Base-by-base conservation (phyloP, 2,113 vertebrate species). In the Phaetusa simplex region DNA sequence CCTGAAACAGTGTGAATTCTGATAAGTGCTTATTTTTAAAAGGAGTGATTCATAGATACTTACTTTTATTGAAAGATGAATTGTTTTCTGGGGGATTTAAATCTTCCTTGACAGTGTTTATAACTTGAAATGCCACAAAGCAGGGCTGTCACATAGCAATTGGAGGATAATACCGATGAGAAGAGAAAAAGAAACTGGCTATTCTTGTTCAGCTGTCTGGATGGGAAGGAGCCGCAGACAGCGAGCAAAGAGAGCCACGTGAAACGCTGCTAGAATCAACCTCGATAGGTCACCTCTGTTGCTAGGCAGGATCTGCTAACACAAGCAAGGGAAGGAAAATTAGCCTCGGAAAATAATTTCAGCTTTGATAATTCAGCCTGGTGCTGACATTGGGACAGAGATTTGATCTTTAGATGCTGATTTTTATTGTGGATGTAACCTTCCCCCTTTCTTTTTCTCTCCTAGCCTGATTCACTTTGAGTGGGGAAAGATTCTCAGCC, bases 271-370 rank as follows among this genome's bases (percentile, higher is more conserved):
- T 94, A 45, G 70, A 93, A 88, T 49, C 93, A 95, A 43, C 91
- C 95, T 96, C 30, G 0, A 85, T 93, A 96, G 92, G 95, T 96
- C 95, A 96, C 53, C 56, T 85, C 93, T 97, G 95, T 96, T 97
- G 95, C 96, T 96, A 97, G 92, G 96, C 95, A 96, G 92, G 70
- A 90, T 96, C 36, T 0, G 0, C 86, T 82, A 88, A 45, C 62
- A 82, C 30, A 90, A 77, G 87, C 36, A 82, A 29, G 27, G 79
- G 32, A 66, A 86, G 66, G 42, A 88, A 95, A 95, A 92, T 83
- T 81, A 95, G 79, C 76, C 72, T 91, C 1, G 4, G 86, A 91
- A 88, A 79, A 94, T 80, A 66, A 81, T 83, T 95, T 71, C 42
- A 64, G 64, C 85, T 80, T 66, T 73, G 83, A 50, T 85, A 80